Conservation (phyloP, 2,888 invertebrate genomes). For the Thereva nobilitata region DNA sequence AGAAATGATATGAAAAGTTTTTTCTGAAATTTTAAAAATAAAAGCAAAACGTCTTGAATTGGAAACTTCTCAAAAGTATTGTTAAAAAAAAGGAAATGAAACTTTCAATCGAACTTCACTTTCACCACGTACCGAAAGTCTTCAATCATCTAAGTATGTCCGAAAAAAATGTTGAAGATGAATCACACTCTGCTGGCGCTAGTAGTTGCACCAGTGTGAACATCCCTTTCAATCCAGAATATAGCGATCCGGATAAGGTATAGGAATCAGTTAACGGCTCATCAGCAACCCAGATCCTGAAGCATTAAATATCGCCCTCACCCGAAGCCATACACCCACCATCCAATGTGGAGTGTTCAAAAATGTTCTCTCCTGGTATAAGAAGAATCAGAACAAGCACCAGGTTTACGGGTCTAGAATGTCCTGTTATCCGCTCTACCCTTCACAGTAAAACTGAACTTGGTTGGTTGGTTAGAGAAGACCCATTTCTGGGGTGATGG, state of each 20-base stretch:
- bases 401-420: conserved; percentile 8
- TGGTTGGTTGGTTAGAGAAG: conserved; percentile 10
- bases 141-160: too few relatives aligned
- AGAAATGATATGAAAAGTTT: too few relatives aligned
- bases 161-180: too few relatives aligned
- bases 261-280: conserved; percentile 25
- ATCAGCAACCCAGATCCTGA: conserved; percentile 9
- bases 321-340: neutral
- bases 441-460: conserved; percentile 4
- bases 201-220: too few relatives aligned
- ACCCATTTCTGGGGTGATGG: neutral
- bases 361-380: neutral
- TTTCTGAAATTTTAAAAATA: too few relatives aligned
- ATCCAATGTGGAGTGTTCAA: neutral
- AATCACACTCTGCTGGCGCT: too few relatives aligned
- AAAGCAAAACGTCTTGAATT: too few relatives aligned
- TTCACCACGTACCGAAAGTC: too few relatives aligned
- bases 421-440: neutral
- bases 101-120: too few relatives aligned
- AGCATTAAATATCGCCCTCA: conserved; percentile 11
- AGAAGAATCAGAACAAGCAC: conserved; percentile 14
- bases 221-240: neutral
- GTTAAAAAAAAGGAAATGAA: too few relatives aligned
- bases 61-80: too few relatives aligned
- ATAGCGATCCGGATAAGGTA: conserved; percentile 5